A percentile compares a stretch with the other conserved stretches of the same genome.
Evolutionary conservation across 2,113 vertebrate genomes (phyloP).

Genomic region (Anoplopoma fimbria): DNA sequence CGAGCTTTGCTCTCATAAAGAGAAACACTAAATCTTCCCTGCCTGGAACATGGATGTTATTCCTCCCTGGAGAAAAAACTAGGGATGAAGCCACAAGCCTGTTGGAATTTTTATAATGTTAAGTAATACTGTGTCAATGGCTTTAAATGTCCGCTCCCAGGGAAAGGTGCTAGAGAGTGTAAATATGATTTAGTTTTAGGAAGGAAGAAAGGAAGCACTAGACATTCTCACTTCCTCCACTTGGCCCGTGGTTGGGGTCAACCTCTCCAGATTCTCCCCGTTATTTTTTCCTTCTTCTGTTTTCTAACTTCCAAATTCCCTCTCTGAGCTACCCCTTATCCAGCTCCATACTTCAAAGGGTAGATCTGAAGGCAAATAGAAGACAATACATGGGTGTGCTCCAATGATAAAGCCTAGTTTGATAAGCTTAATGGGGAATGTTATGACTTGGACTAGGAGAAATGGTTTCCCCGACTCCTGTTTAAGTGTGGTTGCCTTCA

Average conservation of each 20-base stretch:
- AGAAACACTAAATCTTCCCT: slow-evolving; percentile 78
- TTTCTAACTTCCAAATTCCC: slow-evolving; percentile 33
- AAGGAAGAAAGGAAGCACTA: slow-evolving; percentile 71
- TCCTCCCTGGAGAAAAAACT: slow-evolving; percentile 75
- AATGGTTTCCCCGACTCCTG: neutral
- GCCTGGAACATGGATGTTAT: slow-evolving; percentile 73
- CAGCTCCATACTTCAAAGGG: slow-evolving; percentile 41
- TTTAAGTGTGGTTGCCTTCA: neutral
- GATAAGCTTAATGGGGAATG: slow-evolving; percentile 23
- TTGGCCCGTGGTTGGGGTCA: slow-evolving; percentile 36
- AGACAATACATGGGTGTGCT: slow-evolving; percentile 16
- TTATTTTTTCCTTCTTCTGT: slow-evolving; percentile 7
- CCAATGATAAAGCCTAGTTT: slow-evolving; percentile 23
- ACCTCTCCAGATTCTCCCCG: neutral
- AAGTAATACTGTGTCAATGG: slow-evolving; percentile 84
- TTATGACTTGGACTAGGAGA: slow-evolving; percentile 26
- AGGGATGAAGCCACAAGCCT: slow-evolving; percentile 76
- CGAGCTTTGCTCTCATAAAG: slow-evolving; percentile 66
- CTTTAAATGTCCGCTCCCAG: slow-evolving; percentile 70
- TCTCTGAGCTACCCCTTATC: slow-evolving; percentile 32
- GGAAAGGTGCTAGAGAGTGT: slow-evolving; percentile 67
- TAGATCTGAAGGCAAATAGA: slow-evolving; percentile 6
- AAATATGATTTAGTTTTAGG: slow-evolving; percentile 70
- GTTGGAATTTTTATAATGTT: slow-evolving; percentile 81
- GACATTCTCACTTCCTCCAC: slow-evolving; percentile 59